Evolutionary conservation across 1,140 invertebrate genomes (phyloP), one percentile per base, ranked within the genome.

Genomic region (Mycetomoellerius zeteki): DNA sequence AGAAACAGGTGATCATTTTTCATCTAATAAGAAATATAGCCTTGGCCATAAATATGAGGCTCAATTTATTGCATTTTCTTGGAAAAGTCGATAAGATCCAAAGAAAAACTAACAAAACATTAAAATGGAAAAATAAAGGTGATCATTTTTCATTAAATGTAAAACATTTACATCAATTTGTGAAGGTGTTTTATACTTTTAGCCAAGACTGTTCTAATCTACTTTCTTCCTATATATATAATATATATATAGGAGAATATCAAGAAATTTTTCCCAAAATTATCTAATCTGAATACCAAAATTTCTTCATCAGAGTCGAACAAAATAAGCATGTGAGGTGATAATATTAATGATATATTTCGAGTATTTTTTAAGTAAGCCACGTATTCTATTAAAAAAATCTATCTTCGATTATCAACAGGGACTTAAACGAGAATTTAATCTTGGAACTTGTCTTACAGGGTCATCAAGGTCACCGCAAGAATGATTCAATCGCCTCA

Each of bases 401-500:
- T 52, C 3, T 12, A 24, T 27, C n/a, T 50, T 7, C 16, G 19
- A 43, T 30, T 27, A 19, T 7, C 52, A 16, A 33, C 12, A 16
- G 8, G 21, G 2, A 71, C 30, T 8, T 43, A 47, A n/a, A n/a
- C n/a, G 77, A 85, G 8, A 52, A 52, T 72, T 80, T 33, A 93
- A n/a, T 96, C 90, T 21, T 65, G 64, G 19, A 88, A 76, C n/a
- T 76, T 69, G 24, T 81, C 33, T 88, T 85, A 21, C 91, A 94
- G 69, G 88, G 91, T 80, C 92, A 94, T 82, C 94, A 96, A 54
- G 97, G 98, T 14, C 98, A 99, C 94, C 96, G 97, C 33, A 99
- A 99, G 94, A 99, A 98, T 94, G 98, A 99, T 94, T 99, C 98
- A 1, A 98, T 99, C 85, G 98, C 98, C 0, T 98, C 98, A 85